A percentile compares a stretch with the other conserved stretches of the same genome.
Evolutionary conservation across 2,888 invertebrate genomes (phyloP).

Genomic region (Tinea pellionella): DNA sequence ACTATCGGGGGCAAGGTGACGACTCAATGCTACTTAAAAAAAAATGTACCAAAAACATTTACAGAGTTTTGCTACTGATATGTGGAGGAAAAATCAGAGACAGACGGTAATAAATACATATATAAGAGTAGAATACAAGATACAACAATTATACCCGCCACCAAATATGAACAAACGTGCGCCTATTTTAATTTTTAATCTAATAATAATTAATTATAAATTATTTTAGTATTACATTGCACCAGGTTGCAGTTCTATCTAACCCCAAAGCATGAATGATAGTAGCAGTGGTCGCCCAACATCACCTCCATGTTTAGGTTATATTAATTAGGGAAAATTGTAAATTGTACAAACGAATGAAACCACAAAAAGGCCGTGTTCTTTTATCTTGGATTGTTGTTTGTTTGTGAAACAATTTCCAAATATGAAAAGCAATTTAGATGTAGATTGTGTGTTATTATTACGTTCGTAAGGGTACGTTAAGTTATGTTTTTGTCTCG

Average conservation of each 20-base stretch:
- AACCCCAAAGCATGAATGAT: no score
- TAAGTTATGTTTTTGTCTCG: conserved; percentile 1
- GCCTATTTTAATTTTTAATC: no score
- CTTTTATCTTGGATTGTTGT: not conserved
- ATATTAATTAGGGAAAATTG: conserved; percentile 21
- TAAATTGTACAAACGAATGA: conserved; percentile 16
- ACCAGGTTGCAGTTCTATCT: no score
- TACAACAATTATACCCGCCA: no score
- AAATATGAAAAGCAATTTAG: not conserved
- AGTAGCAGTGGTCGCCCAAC: no score
- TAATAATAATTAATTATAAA: no score
- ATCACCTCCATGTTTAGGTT: no score
- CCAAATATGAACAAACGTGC: no score
- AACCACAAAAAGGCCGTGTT: conserved; percentile 29
- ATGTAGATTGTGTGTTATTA: not conserved
- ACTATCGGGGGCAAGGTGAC: not conserved
- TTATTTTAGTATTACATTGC: no score
- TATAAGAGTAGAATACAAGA: no score
- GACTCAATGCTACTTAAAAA: conserved; percentile 16
- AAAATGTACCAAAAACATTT: conserved; percentile 9
- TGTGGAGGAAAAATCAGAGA: no score
- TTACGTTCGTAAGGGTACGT: not conserved
- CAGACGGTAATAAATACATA: no score
- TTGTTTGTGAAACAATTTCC: not conserved
- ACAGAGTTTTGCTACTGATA: conserved; percentile 20